Base-by-base conservation (phyloP, 1,140 invertebrate species). In the Zaprionus capensis region DNA sequence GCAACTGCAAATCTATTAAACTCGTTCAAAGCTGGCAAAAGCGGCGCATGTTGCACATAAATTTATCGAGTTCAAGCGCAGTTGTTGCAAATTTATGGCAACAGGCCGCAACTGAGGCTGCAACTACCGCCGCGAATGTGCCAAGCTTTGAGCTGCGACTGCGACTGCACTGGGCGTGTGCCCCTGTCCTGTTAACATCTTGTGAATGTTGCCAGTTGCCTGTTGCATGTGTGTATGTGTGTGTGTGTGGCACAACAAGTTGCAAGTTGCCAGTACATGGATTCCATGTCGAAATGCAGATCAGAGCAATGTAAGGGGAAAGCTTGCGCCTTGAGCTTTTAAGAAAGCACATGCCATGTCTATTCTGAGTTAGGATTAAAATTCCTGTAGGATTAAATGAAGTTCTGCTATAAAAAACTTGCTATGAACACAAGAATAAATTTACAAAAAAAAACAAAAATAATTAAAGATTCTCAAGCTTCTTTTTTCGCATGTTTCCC, bases 31-130 rank as follows among this genome's bases (percentile, higher is more conserved):
- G 82, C 69, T 81, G 76, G 67, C 71, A 86, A 82, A 86, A 85
- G 78, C 80, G 77, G 71, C 68, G 73, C 81, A 84, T 78, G 84
- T 81, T 81, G 78, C 81, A 86, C 83, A 87, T 87, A 87, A 87
- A 86, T 86, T 87, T 80, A 80, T 83, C 67, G 80, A 86, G 83
- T 86, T 86, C 82, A 86, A 82, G 82, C 80, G 59, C 64, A 55
- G 63, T 55, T 73, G 64, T 26, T 68, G 65, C 75, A 80, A 88
- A 88, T 88, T 87, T 87, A 87, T 87, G 84, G 80, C 83, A 61
- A 51, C 59, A 24, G 61, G 20, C 46, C 6, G 61, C 58, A 67
- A 41, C 67, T 28, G 63, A 65, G 61, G 53, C 71, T 70, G 61
- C 46, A 55, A 61, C 55, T 44, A 58, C 24, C 59, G n/a, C 67